These are phyloP conservation scores for Serilophus lunatus DNA, from an alignment of 2,113 vertebrate species.

Conservation along the genomic window DNA sequence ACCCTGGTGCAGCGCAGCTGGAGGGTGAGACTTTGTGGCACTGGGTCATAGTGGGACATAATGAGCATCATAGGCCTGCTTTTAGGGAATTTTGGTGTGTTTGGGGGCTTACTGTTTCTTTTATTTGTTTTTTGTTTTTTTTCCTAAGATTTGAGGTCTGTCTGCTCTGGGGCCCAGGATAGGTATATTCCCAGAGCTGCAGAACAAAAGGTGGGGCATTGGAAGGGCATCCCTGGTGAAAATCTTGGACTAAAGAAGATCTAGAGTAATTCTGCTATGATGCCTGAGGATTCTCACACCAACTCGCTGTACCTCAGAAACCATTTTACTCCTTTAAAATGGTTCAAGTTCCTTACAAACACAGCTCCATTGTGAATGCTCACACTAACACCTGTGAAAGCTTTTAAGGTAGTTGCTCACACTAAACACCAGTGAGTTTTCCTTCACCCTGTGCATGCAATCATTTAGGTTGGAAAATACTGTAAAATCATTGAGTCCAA, in stretches of 20 bases:
- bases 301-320: neutral
- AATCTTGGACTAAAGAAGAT: neutral
- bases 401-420: neutral
- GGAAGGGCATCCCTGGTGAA: neutral
- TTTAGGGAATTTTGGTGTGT: neutral
- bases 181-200: neutral
- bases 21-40: accelerated
- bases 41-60: neutral
- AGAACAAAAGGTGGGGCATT: neutral
- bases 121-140: neutral
- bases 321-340: neutral
- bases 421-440: neutral
- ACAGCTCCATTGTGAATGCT: neutral
- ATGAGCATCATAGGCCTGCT: accelerated
- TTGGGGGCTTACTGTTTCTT: neutral
- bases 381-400: neutral
- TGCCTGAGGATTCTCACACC: neutral
- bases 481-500: neutral
- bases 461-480: neutral
- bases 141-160: neutral
- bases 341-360: neutral
- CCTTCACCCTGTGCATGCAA: neutral
- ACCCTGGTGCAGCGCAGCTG: accelerated
- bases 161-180: neutral
- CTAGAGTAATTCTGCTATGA: neutral